These are phyloP conservation scores for Cynopterus brachyotis DNA, from an alignment of 2,113 vertebrate species.

Conservation along the genomic window DNA sequence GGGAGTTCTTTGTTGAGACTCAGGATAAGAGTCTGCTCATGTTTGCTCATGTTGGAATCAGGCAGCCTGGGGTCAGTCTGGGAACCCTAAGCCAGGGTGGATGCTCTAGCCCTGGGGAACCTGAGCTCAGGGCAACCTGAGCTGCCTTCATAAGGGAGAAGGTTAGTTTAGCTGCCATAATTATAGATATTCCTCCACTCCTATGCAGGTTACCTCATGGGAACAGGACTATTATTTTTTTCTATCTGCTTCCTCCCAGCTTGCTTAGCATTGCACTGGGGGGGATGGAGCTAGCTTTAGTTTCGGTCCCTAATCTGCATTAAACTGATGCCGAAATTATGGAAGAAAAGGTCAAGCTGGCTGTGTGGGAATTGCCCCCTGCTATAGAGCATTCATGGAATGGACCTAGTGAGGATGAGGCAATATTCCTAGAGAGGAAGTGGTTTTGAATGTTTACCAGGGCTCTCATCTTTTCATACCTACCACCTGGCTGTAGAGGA, in stretches of 20 bases:
- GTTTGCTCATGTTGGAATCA: background rate
- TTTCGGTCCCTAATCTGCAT: background rate
- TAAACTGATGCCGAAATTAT: background rate
- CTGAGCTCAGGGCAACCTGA: background rate
- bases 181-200: background rate
- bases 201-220: background rate
- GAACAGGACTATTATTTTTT: background rate
- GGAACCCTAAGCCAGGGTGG: background rate
- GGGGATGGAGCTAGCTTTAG: background rate
- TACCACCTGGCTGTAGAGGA: background rate
- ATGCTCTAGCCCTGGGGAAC: background rate
- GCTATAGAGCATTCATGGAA: background rate
- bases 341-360: background rate
- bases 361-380: background rate
- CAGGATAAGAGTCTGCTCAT: background rate
- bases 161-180: background rate
- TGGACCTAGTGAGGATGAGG: background rate
- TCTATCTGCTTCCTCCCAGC: background rate
- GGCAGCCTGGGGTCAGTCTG: background rate
- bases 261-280: background rate
- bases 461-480: background rate
- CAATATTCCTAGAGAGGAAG: background rate
- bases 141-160: background rate
- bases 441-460: background rate
- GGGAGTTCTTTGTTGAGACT: background rate